Base-by-base conservation (phyloP, 1,140 invertebrate genomes). In the Dendroctonus valens region DNA sequence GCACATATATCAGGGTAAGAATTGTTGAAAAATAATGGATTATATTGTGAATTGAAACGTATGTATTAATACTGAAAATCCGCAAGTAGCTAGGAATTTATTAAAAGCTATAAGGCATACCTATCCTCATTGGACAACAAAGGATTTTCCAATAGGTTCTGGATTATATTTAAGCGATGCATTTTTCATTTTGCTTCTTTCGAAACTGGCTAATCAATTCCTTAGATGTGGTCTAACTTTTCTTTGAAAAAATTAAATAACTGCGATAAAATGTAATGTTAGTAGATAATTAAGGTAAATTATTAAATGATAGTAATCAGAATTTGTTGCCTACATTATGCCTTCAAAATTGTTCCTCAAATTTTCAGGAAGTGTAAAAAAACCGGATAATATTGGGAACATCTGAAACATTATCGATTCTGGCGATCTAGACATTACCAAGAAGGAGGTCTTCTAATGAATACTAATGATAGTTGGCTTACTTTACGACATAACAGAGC, bases 401-500 rank as follows among this genome's bases (percentile, higher is more conserved):
- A 53, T 59, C 63, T 59, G 48, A 58, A 65, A 65, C 54, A n/a
- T 7, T 65, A 65, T 65, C 63, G 63, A 65, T 65, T 52, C 41
- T 11, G 14, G 26, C 63, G 63, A 65, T 65, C 63, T 41, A 52
- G 52, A 65, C 53, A 65, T 65, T 65, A 65, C 63, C 55, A 52
- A 50, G 63, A 39, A 65, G 42, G 63, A 58, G 54, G 52, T 58
- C 41, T 65, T 53, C 55, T 65, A 65, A 65, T 59, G 63, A 65
- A 65, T 65, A 65, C 63, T 65, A 65, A 65, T 65, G 55, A 65
- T 65, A 65, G 63, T 65, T 51, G 55, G 55, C 50, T 50, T 65
- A 44, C 26, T 65, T 65, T 65, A 65, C 51, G 63, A 50, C 63
- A 59, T 52, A 46, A 59, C 40, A 41, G 54, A 58, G 48, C 46